phyloP scores from a whole-genome alignment of 2,113 vertebrate genomes.

The Leptosomus discolor region DNA sequence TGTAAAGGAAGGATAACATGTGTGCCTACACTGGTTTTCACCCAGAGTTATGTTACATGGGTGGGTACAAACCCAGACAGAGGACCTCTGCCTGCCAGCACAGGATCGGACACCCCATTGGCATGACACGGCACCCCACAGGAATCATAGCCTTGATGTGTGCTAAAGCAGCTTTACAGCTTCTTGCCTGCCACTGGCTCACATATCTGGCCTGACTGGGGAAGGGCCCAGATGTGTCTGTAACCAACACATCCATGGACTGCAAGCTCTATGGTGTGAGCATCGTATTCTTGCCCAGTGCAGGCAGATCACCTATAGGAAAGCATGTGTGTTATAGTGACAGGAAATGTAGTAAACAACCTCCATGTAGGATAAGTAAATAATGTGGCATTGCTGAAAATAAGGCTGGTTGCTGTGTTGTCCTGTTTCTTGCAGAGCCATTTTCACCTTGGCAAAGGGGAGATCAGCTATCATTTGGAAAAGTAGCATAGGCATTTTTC shows the following conservation, averaged over 20 bases:
- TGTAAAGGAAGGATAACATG: background rate
- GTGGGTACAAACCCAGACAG: background rate
- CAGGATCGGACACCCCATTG: background rate
- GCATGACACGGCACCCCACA: background rate
- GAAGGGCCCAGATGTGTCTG: background rate
- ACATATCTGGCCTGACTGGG: background rate
- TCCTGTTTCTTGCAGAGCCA: background rate
- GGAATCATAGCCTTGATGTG: background rate
- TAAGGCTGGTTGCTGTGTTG: background rate
- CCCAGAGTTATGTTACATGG: accelerated
- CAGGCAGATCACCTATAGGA: background rate
- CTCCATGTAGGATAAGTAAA: background rate
- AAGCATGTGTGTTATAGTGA: background rate
- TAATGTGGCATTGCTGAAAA: background rate
- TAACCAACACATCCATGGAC: background rate
- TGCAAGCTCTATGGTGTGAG: accelerated
- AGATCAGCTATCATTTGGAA: background rate
- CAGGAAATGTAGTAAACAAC: background rate
- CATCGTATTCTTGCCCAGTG: background rate
- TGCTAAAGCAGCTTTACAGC: background rate
- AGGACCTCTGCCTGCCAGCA: background rate
- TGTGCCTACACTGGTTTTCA: background rate
- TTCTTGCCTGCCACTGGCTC: background rate
- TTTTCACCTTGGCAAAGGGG: background rate
- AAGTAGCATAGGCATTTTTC: accelerated